phyloP scores from a whole-genome alignment of 2,888 invertebrate species.

The Hemithea aestivaria region DNA sequence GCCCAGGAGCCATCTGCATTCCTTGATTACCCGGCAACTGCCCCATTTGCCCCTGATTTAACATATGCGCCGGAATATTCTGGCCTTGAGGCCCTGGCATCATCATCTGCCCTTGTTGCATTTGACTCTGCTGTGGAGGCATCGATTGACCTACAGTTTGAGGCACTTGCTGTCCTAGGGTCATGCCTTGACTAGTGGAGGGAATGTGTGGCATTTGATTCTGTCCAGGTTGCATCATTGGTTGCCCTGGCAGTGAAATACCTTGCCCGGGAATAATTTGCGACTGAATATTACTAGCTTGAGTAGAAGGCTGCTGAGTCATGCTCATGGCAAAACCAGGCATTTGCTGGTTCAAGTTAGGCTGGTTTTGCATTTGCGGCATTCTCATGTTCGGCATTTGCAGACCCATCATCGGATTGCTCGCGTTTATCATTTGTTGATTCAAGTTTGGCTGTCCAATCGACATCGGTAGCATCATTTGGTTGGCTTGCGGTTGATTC shows the following conservation, averaged over 20 bases:
- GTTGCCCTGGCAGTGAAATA: slow-evolving; percentile 45
- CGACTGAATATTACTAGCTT: slow-evolving; percentile 41
- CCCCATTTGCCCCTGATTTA: slow-evolving; percentile 27
- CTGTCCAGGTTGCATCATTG: slow-evolving; percentile 41
- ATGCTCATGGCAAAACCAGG: slow-evolving; percentile 53
- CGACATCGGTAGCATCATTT: slow-evolving; percentile 53
- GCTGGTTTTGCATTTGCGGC: slow-evolving; percentile 55
- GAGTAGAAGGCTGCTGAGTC: slow-evolving; percentile 42
- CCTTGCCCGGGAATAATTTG: slow-evolving; percentile 49
- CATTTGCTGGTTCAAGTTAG: slow-evolving; percentile 47
- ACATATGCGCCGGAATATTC: slow-evolving; percentile 30
- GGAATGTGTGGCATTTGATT: slow-evolving; percentile 43
- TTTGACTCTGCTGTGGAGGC: slow-evolving; percentile 32
- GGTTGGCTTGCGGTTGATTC: slow-evolving; percentile 42
- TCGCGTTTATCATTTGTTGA: slow-evolving; percentile 50
- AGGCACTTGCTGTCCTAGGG: slow-evolving; percentile 36
- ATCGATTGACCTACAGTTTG: slow-evolving; percentile 41
- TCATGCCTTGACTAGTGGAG: slow-evolving; percentile 37
- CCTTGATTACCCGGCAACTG: slow-evolving; percentile 27
- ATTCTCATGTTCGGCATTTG: slow-evolving; percentile 69
- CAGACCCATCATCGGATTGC: slow-evolving; percentile 57
- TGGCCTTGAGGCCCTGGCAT: slow-evolving; percentile 37
- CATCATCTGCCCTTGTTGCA: slow-evolving; percentile 31
- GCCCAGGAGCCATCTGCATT: slow-evolving; percentile 13
- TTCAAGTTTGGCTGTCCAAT: slow-evolving; percentile 49